Evolutionary conservation across 1,140 invertebrate species (phyloP).

Genomic region (Leptinotarsa defecta): DNA sequence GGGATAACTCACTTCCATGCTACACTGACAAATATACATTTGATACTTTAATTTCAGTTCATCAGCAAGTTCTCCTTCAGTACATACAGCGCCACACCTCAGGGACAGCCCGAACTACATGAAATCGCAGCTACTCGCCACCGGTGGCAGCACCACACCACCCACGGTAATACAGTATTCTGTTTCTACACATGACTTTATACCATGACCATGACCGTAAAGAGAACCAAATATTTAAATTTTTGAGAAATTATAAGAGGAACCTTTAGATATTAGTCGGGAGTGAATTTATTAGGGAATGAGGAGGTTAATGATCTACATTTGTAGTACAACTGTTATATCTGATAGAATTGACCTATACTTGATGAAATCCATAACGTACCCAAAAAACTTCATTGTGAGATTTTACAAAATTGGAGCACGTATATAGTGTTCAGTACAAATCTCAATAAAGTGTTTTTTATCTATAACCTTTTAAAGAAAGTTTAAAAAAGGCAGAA

Average conservation of each 20-base stretch:
- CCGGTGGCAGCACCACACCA: slow-evolving; percentile 50
- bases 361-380: too few species aligned
- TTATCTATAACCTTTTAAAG: too few species aligned
- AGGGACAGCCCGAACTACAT: slow-evolving; percentile 57
- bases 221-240: background rate
- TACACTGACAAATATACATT: background rate
- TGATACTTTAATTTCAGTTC: slow-evolving; percentile 48
- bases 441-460: too few species aligned
- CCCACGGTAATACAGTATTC: slow-evolving; percentile 46
- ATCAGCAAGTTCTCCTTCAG: slow-evolving; percentile 54
- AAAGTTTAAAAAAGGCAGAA: too few species aligned
- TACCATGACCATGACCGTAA: background rate
- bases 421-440: too few species aligned
- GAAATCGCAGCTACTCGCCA: slow-evolving; percentile 49
- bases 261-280: too few species aligned
- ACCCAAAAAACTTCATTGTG: too few species aligned
- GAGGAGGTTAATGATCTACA: too few species aligned
- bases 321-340: too few species aligned
- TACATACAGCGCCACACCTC: slow-evolving; percentile 53
- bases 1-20: background rate
- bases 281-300: too few species aligned
- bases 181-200: background rate
- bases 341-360: too few species aligned
- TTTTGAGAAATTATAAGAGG: background rate
- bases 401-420: too few species aligned